Evolutionary conservation across 2,888 invertebrate species (phyloP), one percentile per base, ranked within the genome.

Genomic region (Aproaerema taeniolella): DNA sequence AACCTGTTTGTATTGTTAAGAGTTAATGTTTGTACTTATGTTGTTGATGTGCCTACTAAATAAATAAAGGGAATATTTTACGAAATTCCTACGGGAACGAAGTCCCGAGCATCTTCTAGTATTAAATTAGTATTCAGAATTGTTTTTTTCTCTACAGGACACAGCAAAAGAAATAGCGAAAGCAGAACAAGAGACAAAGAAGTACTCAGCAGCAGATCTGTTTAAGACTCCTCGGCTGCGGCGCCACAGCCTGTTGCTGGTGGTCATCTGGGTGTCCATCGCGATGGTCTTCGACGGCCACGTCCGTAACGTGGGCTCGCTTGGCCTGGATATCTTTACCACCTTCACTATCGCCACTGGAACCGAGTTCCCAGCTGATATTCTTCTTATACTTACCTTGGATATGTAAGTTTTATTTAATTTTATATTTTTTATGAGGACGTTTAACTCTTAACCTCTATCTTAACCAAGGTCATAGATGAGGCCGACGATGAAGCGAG

Each of bases 221-320:
- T 92, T 96, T 62, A 91, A 83, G 59, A 93, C 93, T 0, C 94
- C 95, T 0, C 89, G 94, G 0, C 74, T 96, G 2, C 86, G 95
- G 1, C 90, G 90, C 37, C 91, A 92, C 47, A 75, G 93, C 5
- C 73, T 95, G 30, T 79, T 96, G 1, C 81, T 96, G 1, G 91
- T 94, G 38, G 43, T 93, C 9, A 93, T 96, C 49, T 96, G 96
- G 95, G 93, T 94, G 90, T 89, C 92, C 8, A 93, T 95, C 20
- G 93, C 95, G 0, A 79, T 96, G 76, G 94, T 94, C 0, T 95
- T 95, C 67, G 95, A 96, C 62, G 95, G 95, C 0, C 96, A 96
- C 65, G 95, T 95, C 10, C 88, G 96, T 55, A 96, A 95, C 61
- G 95, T 95, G 0, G 93, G 94, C 2, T 92, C 93, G 7, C 75